A percentile compares a stretch with the other conserved stretches of the same genome.
Evolutionary conservation across 2,113 vertebrate species (phyloP).

Genomic region (Amazona guildingii): DNA sequence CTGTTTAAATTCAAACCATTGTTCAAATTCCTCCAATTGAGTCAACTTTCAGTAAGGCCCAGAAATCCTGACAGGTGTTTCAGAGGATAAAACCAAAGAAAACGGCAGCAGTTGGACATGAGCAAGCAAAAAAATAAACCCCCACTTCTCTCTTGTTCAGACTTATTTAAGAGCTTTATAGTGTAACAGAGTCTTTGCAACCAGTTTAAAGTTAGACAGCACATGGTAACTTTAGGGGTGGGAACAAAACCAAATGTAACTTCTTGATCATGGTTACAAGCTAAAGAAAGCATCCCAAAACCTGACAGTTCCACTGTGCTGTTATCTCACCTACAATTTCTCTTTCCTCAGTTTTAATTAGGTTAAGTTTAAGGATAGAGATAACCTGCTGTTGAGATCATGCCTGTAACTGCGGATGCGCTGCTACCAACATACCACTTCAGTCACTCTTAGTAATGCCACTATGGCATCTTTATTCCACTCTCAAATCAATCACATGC

Average conservation of each 20-base stretch:
- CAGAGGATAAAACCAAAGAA: neutral
- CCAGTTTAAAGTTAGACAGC: neutral
- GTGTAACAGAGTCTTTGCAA: neutral
- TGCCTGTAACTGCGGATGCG: rapidly evolving
- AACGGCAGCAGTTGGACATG: neutral
- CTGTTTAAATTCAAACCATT: neutral
- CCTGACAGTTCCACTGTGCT: neutral
- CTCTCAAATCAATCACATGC: neutral
- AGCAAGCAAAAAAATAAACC: neutral
- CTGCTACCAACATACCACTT: neutral
- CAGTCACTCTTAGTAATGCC: neutral
- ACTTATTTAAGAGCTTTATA: neutral
- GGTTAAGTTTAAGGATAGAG: neutral
- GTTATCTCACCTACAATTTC: neutral
- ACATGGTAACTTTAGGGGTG: neutral
- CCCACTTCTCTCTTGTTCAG: neutral
- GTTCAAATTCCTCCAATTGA: neutral
- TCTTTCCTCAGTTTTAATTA: neutral
- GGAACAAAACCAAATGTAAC: neutral
- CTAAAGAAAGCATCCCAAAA: neutral
- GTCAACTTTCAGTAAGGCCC: neutral
- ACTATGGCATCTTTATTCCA: neutral
- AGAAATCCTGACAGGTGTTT: neutral
- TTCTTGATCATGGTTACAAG: neutral
- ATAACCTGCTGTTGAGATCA: neutral